phyloP scores from a whole-genome alignment of 2,888 invertebrate species.

The Vandiemenella viatica region DNA sequence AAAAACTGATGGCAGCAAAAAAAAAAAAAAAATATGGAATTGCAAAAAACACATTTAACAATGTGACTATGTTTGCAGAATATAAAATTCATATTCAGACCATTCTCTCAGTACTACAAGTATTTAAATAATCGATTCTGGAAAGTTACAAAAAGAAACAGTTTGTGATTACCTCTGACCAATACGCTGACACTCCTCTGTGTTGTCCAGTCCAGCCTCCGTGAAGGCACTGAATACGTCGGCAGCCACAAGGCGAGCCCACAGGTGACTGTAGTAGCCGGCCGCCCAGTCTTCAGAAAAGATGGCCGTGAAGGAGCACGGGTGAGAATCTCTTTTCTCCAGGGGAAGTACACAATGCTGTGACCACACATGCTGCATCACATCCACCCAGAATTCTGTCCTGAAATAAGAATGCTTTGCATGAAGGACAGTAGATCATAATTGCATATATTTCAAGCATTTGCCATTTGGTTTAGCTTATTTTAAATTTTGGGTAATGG shows the following conservation, averaged over 20 bases:
- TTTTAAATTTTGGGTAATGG: neutral
- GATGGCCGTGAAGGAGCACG: conserved; percentile 70
- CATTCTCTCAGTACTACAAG: no score
- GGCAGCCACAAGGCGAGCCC: conserved; percentile 81
- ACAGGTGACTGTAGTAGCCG: conserved; percentile 67
- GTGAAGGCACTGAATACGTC: conserved; percentile 78
- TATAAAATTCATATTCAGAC: no score
- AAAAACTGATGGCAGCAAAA: no score
- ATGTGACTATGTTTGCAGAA: no score
- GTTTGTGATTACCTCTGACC: conserved; percentile 25
- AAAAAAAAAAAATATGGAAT: no score
- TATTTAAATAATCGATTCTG: no score
- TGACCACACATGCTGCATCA: conserved; percentile 65
- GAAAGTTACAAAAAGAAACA: no score
- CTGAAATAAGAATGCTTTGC: no score
- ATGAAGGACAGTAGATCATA: no score
- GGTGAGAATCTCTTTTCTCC: conserved; percentile 66
- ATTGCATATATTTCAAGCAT: no score
- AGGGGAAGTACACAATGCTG: conserved; percentile 62
- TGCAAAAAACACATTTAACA: no score
- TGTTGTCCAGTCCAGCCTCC: conserved; percentile 36
- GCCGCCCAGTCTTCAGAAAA: conserved; percentile 73
- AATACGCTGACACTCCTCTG: conserved; percentile 18
- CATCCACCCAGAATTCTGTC: conserved; percentile 66
- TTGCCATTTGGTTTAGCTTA: neutral